Base-by-base conservation (phyloP, 1,140 invertebrate genomes). In the Caenorhabditis elegans region DNA sequence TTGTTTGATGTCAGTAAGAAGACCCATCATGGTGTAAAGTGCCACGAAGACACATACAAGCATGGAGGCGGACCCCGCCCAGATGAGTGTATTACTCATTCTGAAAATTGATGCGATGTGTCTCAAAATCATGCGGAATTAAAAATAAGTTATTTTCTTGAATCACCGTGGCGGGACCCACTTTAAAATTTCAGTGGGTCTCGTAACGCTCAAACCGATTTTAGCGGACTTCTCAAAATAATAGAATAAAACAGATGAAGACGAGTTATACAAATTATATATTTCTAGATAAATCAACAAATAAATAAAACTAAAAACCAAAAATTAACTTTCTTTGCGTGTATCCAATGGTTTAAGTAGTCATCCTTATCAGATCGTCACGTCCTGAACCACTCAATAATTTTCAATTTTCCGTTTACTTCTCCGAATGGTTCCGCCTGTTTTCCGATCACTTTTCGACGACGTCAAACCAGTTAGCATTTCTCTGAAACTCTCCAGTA, bases 81-180 rank as follows among this genome's bases (percentile, higher is more conserved):
- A 39, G 15, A 79, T 79, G 78, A 79, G 60, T 10, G 31, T 70
- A 26, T 70, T 70, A 39, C 60, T 70, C 60, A 70, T 70, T 39
- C 60, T 70, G 60, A 70, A 70, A 70, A 5, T 43, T n/a, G n/a
- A n/a, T n/a, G n/a, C n/a, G n/a, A n/a, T n/a, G n/a, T n/a, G n/a
- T n/a, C n/a, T n/a, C n/a, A n/a, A n/a, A n/a, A n/a, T n/a, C n/a
- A n/a, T 43, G 39, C 15, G 39, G 39, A 43, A 43, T 43, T 15
- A 43, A 5, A 43, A 15, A 43, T 43, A 5, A 43, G 39, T 8
- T 8, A 43, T 43, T 43, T 43, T 8, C 15, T 43, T 43, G 39
- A 8, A 43, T n/a, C n/a, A n/a, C n/a, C n/a, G n/a, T n/a, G n/a
- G n/a, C n/a, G n/a, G n/a, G n/a, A n/a, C n/a, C n/a, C n/a, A n/a